Percentiles rank a stretch among this genome's conserved stretches.
These are phyloP conservation scores for Hirtodrosophila histrioides DNA, from an alignment of 2,888 invertebrate species.

Conservation along the genomic window DNA sequence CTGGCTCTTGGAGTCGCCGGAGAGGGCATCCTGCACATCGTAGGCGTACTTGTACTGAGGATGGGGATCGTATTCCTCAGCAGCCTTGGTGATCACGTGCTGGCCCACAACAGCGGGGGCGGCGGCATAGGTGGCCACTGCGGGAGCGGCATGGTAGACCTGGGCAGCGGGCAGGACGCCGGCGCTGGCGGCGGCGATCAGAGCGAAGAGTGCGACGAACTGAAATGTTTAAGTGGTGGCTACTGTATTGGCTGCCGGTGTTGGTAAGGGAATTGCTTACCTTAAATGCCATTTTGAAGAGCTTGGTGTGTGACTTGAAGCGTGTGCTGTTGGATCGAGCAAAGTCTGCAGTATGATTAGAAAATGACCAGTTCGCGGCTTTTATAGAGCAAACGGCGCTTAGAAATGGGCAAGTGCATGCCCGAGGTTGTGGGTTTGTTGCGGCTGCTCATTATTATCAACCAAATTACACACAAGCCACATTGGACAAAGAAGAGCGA, in stretches of 20 bases:
- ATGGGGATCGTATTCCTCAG: conserved; percentile 80
- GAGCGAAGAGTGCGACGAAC: conserved; percentile 69
- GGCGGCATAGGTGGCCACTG: conserved; percentile 55
- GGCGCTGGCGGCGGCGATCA: conserved; percentile 72
- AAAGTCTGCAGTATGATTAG: conserved; percentile 63
- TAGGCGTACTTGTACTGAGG: conserved; percentile 83
- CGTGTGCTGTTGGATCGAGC: conserved; percentile 46
- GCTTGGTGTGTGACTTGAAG: conserved; percentile 42
- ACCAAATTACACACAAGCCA: conserved; percentile 32
- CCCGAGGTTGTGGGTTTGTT: conserved; percentile 46
- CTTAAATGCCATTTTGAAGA: conserved; percentile 78
- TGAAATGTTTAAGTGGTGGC: conserved; percentile 13
- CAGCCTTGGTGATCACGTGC: conserved; percentile 68
- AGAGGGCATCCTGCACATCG: conserved; percentile 81
- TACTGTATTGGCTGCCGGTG: neutral
- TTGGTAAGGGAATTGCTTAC: conserved; percentile 36
- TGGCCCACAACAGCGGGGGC: conserved; percentile 56
- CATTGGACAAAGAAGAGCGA: conserved; percentile 46
- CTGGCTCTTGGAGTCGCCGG: conserved; percentile 84
- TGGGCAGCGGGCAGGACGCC: conserved; percentile 64
- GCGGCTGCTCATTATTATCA: conserved; percentile 35
- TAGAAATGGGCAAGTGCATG: conserved; percentile 45
- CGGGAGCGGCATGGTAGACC: conserved; percentile 57
- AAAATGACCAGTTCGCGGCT: conserved; percentile 33
- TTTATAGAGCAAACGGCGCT: conserved; percentile 57